Percentiles rank a stretch among this genome's conserved stretches.
These are phyloP conservation scores for Lasioglossum vierecki DNA, from an alignment of 2,888 invertebrate genomes.

Conservation along the genomic window DNA sequence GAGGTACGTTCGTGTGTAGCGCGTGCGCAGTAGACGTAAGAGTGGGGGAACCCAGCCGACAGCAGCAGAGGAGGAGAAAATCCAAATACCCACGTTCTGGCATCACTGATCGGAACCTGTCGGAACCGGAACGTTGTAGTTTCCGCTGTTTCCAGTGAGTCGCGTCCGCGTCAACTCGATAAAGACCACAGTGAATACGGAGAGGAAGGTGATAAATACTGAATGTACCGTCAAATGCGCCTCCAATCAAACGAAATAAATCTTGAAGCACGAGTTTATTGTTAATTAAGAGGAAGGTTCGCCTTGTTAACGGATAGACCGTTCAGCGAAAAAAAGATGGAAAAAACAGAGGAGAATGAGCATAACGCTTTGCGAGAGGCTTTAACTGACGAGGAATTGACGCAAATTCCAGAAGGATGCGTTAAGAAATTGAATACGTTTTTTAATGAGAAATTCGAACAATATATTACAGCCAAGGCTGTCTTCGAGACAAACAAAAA, in stretches of 20 bases:
- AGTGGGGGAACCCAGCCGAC: no score
- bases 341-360: conserved; percentile 82
- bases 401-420: conserved; percentile 85
- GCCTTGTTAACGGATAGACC: neutral
- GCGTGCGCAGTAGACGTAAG: no score
- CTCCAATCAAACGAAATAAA: conserved; percentile 24
- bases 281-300: conserved; percentile 28
- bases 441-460: conserved; percentile 88
- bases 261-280: conserved; percentile 14
- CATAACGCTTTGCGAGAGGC: conserved; percentile 82
- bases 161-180: conserved; percentile 32
- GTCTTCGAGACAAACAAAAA: conserved; percentile 88
- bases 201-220: conserved; percentile 15
- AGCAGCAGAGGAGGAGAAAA: no score
- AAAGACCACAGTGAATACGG: conserved; percentile 13
- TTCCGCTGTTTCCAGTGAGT: neutral
- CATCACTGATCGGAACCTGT: no score
- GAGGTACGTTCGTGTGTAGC: no score
- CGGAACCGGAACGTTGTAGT: neutral
- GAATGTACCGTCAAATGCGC: conserved; percentile 54
- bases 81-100: no score
- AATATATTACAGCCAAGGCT: conserved; percentile 90
- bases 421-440: conserved; percentile 87
- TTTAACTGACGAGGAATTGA: conserved; percentile 86
- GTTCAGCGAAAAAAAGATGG: conserved; percentile 62